A percentile compares a stretch with the other conserved stretches of the same genome.
Conservation (phyloP, 1,140 invertebrate genomes). For the Cotesia chilonis region DNA sequence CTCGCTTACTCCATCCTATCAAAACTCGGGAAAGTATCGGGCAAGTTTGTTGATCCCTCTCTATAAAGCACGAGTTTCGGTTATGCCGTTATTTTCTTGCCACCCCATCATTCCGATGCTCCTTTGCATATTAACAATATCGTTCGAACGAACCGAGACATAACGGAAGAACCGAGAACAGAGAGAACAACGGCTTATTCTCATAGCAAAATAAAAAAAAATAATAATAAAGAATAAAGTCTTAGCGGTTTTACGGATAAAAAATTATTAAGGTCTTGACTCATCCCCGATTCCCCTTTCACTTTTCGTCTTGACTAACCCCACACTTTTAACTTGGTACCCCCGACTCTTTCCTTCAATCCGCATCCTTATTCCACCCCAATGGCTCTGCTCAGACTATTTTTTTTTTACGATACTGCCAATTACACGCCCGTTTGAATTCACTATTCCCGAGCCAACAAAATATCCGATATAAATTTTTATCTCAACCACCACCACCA, state of each 20-base stretch:
- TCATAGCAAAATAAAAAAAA: conserved; percentile 23
- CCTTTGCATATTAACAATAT: conserved; percentile 68
- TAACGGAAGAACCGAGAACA: conserved; percentile 2
- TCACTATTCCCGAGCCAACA: conserved; percentile 58
- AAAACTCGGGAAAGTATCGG: no score
- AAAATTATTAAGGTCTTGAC: conserved; percentile 59
- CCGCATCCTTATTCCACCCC: conserved; percentile 41
- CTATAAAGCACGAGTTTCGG: conserved; percentile 27
- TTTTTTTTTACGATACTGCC: conserved; percentile 65
- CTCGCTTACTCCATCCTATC: no score
- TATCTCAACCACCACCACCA: background rate
- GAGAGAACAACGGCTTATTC: conserved; percentile 2
- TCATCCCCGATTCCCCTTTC: conserved; percentile 28
- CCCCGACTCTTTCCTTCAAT: conserved; percentile 20
- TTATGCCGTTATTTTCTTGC: conserved; percentile 61
- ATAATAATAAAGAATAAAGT: conserved; percentile 46
- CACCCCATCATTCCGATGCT: conserved; percentile 63
- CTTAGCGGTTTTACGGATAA: conserved; percentile 54
- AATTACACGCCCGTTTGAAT: conserved; percentile 67
- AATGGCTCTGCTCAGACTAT: conserved; percentile 41
- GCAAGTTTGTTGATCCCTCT: no score
- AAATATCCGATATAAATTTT: conserved; percentile 14
- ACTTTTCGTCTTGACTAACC: conserved; percentile 42
- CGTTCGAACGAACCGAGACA: conserved; percentile 46
- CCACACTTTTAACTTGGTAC: conserved; percentile 23